A percentile compares a stretch with the other conserved stretches of the same genome.
Evolutionary conservation across 2,888 invertebrate species (phyloP).

Genomic region (Parnassius orleans): DNA sequence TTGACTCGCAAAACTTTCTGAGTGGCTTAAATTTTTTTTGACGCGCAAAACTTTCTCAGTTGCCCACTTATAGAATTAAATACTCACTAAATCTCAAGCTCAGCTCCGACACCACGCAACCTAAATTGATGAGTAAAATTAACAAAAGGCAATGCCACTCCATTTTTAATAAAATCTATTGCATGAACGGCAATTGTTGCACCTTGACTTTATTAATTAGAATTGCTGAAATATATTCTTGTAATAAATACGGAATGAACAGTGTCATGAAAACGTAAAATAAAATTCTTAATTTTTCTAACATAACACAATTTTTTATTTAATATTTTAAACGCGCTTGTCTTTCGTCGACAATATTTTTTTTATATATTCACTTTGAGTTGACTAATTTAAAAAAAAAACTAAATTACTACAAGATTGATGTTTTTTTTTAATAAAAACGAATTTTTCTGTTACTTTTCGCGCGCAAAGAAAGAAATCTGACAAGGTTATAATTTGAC

Average conservation of each 20-base stretch:
- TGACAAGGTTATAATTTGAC: not conserved
- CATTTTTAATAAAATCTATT: slow-evolving; percentile 39
- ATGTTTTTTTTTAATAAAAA: slow-evolving; percentile 1
- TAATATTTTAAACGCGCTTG: not conserved
- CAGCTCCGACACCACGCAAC: slow-evolving; percentile 58
- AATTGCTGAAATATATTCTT: slow-evolving; percentile 70
- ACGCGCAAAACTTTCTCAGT: too few relatives aligned
- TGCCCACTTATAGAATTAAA: too few relatives aligned
- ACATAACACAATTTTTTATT: slow-evolving; percentile 42
- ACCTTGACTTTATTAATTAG: slow-evolving; percentile 59
- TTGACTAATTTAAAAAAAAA: not conserved
- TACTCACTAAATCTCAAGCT: slow-evolving; percentile 67
- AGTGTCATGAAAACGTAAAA: slow-evolving; percentile 65
- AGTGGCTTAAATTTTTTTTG: too few relatives aligned
- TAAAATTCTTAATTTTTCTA: slow-evolving; percentile 64
- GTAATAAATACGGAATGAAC: slow-evolving; percentile 66
- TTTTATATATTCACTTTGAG: not conserved
- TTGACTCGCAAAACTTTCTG: too few relatives aligned
- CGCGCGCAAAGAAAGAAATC: not conserved
- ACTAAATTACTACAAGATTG: not conserved
- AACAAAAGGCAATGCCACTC: slow-evolving; percentile 45
- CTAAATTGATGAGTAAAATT: slow-evolving; percentile 52
- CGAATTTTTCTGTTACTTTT: not conserved
- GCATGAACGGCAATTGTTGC: slow-evolving; percentile 50
- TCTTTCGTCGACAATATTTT: not conserved